phyloP scores from a whole-genome alignment of 2,888 invertebrate species.

The Clivina fossor region DNA sequence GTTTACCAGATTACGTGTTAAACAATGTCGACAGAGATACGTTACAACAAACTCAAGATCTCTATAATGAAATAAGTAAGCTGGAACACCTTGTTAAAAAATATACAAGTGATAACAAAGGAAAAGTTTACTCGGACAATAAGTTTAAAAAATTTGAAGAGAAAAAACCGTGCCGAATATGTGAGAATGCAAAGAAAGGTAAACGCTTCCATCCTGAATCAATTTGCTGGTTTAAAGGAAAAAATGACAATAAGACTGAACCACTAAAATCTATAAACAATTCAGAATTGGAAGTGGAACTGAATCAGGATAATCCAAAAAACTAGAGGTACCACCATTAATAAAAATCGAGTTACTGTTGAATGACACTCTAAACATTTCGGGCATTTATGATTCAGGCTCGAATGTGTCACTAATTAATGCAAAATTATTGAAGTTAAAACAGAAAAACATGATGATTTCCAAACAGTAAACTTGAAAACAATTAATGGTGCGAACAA shows the following conservation, averaged over 20 bases:
- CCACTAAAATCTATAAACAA: conserved; percentile 16
- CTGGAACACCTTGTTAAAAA: conserved; percentile 42
- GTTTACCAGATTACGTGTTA: conserved; percentile 43
- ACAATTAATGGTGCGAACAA: conserved; percentile 37
- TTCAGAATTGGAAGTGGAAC: conserved; percentile 20
- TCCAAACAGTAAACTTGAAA: conserved; percentile 19
- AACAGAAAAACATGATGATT: conserved; percentile 22
- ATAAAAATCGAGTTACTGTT: conserved; percentile 27
- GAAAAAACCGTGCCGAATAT: conserved; percentile 17
- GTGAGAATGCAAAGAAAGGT: conserved; percentile 11
- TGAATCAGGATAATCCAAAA: conserved; percentile 29
- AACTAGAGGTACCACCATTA: conserved; percentile 33
- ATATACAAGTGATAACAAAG: conserved; percentile 20
- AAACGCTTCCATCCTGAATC: conserved; percentile 13
- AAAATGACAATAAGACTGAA: conserved; percentile 14
- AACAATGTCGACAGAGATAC: conserved; percentile 44
- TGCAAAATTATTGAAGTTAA: conserved; percentile 31
- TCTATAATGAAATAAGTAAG: conserved; percentile 44
- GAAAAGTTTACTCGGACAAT: background rate
- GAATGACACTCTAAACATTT: conserved; percentile 19
- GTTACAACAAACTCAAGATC: conserved; percentile 42
- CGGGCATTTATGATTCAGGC: conserved; percentile 27
- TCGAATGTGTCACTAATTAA: conserved; percentile 34
- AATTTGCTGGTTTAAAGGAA: conserved; percentile 25
- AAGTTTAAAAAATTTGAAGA: conserved; percentile 6